phyloP scores from a whole-genome alignment of 2,113 vertebrate species.

The Reinhardtius hippoglossoides region DNA sequence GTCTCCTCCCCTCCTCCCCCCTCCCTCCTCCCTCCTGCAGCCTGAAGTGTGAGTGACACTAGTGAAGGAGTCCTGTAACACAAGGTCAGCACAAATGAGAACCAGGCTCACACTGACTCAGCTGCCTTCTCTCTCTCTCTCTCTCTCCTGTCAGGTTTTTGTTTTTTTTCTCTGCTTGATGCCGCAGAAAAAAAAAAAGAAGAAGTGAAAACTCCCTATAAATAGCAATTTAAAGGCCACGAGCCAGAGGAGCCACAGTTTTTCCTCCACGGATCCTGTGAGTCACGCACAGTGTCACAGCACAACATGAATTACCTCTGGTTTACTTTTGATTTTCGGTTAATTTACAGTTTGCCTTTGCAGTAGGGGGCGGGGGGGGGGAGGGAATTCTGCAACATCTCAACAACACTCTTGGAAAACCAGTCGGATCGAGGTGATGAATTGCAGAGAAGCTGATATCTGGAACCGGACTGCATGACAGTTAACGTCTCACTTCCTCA shows the following conservation, averaged over 20 bases:
- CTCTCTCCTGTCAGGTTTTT: constrained; percentile 74
- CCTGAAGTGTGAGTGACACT: constrained; percentile 57
- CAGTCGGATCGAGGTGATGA: background rate
- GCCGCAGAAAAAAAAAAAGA: constrained; percentile 51
- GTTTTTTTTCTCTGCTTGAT: constrained; percentile 46
- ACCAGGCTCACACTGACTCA: constrained; percentile 68
- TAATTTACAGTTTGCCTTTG: background rate
- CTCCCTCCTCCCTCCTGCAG: constrained; percentile 21
- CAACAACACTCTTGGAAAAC: background rate
- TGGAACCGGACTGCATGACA: background rate
- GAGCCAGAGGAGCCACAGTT: constrained; percentile 57
- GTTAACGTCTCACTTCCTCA: background rate
- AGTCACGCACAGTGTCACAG: constrained; percentile 48
- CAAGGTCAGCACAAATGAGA: constrained; percentile 76
- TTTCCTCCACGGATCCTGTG: constrained; percentile 44
- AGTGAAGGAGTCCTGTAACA: constrained; percentile 52
- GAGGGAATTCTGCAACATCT: background rate
- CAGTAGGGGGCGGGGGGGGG: no score
- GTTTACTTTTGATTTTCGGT: background rate
- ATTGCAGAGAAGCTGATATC: background rate
- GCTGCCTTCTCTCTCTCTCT: constrained; percentile 65
- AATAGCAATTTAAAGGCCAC: constrained; percentile 61
- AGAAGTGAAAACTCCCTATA: constrained; percentile 64
- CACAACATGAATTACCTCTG: background rate
- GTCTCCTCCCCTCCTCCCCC: constrained; percentile 7